Conservation (phyloP, 2,888 invertebrate species). For the Caenorhabditis drosophilae region DNA sequence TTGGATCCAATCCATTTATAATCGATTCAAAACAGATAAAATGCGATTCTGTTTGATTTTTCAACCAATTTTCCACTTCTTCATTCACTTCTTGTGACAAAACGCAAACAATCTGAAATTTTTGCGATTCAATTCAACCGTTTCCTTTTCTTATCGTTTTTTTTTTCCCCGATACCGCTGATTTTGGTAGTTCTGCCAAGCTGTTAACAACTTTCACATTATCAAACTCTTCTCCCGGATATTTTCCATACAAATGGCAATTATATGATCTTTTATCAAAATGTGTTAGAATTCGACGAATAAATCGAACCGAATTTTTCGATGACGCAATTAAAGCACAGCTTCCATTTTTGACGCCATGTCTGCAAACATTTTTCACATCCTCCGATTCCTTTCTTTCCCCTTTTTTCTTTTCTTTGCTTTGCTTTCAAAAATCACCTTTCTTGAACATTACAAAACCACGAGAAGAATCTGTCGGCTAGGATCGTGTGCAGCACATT, state of each 20-base stretch:
- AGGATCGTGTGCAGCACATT: slow-evolving; percentile 13
- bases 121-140: too few species aligned
- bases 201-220: slow-evolving; percentile 27
- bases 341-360: slow-evolving; percentile 19
- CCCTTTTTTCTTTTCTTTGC: too few species aligned
- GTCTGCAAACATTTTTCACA: neutral
- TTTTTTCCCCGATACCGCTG: slow-evolving; percentile 13
- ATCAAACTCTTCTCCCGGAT: slow-evolving; percentile 28
- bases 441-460: slow-evolving; percentile 17
- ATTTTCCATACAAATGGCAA: slow-evolving; percentile 35
- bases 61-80: slow-evolving; percentile 31
- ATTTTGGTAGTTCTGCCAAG: slow-evolving; percentile 20
- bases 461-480: slow-evolving; percentile 29
- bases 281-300: slow-evolving; percentile 32
- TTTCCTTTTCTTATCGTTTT: neutral
- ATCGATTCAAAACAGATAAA: slow-evolving; percentile 27
- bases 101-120: slow-evolving; percentile 30
- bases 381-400: neutral
- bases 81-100: slow-evolving; percentile 24
- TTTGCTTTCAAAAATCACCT: too few species aligned
- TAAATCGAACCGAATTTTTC: slow-evolving; percentile 20
- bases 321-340: slow-evolving; percentile 28
- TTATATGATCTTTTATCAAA: slow-evolving; percentile 32
- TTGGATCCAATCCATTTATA: slow-evolving; percentile 9
- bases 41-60: slow-evolving; percentile 15